These are phyloP conservation scores for Syngnathus floridae DNA, from an alignment of 2,113 vertebrate species.

Conservation along the genomic window DNA sequence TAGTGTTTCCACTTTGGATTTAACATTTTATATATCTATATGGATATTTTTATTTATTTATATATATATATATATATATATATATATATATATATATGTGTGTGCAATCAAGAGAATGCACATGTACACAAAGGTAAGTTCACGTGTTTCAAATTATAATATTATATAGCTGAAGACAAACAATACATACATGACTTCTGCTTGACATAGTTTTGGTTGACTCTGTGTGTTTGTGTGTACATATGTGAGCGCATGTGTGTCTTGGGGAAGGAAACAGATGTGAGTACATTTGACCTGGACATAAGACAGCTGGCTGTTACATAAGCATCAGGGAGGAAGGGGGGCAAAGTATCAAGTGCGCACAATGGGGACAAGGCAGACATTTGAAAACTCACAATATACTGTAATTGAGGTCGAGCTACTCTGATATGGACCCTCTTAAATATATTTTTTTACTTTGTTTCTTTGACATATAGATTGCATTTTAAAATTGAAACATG, in stretches of 20 bases:
- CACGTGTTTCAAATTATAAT: background rate
- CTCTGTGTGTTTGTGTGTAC: background rate
- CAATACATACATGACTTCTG: background rate
- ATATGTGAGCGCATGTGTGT: background rate
- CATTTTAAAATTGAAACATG: too few relatives aligned
- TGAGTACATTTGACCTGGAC: background rate
- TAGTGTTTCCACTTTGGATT: too few relatives aligned
- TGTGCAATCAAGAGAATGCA: background rate
- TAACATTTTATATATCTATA: too few relatives aligned
- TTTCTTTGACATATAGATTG: background rate
- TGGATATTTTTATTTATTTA: too few relatives aligned
- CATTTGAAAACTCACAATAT: background rate
- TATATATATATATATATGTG: background rate
- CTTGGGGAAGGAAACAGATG: background rate
- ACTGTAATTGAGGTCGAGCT: background rate
- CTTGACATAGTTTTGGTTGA: background rate
- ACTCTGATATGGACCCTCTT: background rate
- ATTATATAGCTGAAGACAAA: background rate
- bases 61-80: too few relatives aligned
- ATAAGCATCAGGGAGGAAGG: background rate
- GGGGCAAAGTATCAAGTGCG: background rate
- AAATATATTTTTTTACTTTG: background rate
- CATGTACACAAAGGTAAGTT: background rate
- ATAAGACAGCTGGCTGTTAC: slow-evolving; percentile 1
- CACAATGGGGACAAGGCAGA: background rate